Conservation (phyloP, 2,113 vertebrate species). For the Brachirus orientalis region DNA sequence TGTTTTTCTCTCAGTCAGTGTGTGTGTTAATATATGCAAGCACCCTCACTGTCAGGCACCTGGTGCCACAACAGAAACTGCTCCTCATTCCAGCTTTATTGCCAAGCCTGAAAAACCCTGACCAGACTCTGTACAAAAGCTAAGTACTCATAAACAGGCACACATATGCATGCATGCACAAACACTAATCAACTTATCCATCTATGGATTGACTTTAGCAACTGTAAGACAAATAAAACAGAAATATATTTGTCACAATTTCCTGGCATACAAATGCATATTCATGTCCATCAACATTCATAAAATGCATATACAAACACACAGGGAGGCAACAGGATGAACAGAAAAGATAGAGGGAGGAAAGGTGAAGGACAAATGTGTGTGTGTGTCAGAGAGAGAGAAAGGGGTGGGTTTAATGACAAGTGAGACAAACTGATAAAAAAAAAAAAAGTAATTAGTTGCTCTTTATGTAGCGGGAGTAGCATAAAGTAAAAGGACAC, state of each 20-base stretch:
- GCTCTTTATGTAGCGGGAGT: background rate
- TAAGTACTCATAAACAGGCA: background rate
- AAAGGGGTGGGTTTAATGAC: too few relatives aligned
- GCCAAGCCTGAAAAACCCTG: slow-evolving; percentile 34
- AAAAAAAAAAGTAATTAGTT: slow-evolving; percentile 24
- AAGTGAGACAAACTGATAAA: background rate
- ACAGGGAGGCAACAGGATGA: slow-evolving; percentile 5
- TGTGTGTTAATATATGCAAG: slow-evolving; percentile 12
- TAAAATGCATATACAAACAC: too few relatives aligned
- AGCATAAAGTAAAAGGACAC: slow-evolving; percentile 8
- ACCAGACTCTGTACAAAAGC: slow-evolving; percentile 1
- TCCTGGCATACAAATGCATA: too few relatives aligned
- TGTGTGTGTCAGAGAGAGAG: too few relatives aligned
- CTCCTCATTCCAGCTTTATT: slow-evolving; percentile 17
- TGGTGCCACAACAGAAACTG: slow-evolving; percentile 48
- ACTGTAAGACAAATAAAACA: background rate
- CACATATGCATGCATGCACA: background rate
- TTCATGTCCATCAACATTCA: too few relatives aligned
- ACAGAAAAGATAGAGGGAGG: slow-evolving; percentile 12
- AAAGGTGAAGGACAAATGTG: background rate
- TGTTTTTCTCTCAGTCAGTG: background rate
- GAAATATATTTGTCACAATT: too few relatives aligned
- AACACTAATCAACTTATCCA: slow-evolving; percentile 8
- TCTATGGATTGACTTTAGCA: slow-evolving; percentile 2
- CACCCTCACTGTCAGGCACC: slow-evolving; percentile 22